phyloP scores from a whole-genome alignment of 2,113 vertebrate species.

The Phyllopteryx taeniolatus region DNA sequence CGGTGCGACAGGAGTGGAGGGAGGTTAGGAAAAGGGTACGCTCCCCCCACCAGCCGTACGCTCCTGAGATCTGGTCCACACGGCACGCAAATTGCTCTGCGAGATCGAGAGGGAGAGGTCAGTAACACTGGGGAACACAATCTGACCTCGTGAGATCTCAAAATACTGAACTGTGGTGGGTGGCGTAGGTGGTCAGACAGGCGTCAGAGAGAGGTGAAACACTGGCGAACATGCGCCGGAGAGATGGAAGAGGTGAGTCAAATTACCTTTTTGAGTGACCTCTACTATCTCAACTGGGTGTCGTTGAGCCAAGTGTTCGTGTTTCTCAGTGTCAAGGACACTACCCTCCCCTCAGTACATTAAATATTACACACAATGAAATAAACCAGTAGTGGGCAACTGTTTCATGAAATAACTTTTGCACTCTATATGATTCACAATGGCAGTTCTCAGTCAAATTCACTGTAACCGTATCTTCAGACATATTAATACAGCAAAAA shows the following conservation, averaged over 20 bases:
- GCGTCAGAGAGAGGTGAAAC: slow-evolving; percentile 36
- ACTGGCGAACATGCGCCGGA: slow-evolving; percentile 22
- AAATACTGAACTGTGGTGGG: slow-evolving; percentile 38
- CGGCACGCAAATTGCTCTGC: slow-evolving; percentile 84
- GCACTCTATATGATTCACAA: too few relatives aligned
- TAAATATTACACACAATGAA: not conserved
- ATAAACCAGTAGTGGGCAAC: not conserved
- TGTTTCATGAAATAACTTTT: not conserved
- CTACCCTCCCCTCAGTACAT: not conserved
- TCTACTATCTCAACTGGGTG: slow-evolving; percentile 32
- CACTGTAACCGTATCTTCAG: not conserved
- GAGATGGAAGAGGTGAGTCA: slow-evolving; percentile 39
- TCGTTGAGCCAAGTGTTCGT: slow-evolving; percentile 33
- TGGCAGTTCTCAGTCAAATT: not conserved
- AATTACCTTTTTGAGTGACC: slow-evolving; percentile 31
- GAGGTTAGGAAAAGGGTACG: slow-evolving; percentile 85
- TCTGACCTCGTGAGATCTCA: slow-evolving; percentile 50
- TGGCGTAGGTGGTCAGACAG: slow-evolving; percentile 32
- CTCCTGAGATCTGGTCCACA: slow-evolving; percentile 89
- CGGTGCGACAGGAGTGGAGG: slow-evolving; percentile 83
- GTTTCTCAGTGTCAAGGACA: slow-evolving; percentile 2
- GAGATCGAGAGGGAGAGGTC: slow-evolving; percentile 69
- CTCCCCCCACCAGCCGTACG: slow-evolving; percentile 91
- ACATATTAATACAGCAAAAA: not conserved
- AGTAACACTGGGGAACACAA: slow-evolving; percentile 59